Evolutionary conservation across 2,113 vertebrate genomes (phyloP).

Genomic region (Cervus canadensis): DNA sequence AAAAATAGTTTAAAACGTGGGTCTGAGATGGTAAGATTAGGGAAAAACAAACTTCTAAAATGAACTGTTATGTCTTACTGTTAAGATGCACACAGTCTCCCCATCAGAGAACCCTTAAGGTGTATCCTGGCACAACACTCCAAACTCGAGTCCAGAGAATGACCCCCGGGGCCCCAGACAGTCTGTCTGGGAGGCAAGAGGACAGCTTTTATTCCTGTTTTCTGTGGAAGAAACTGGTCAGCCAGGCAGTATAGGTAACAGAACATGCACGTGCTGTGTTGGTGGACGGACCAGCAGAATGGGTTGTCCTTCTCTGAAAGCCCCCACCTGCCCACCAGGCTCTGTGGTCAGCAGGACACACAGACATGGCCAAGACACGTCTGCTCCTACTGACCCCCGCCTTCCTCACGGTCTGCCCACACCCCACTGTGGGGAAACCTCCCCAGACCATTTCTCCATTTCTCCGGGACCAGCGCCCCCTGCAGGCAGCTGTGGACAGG

Average conservation of each 20-base stretch:
- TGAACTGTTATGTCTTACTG: neutral
- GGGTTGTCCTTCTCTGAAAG: fast-evolving
- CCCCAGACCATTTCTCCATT: neutral
- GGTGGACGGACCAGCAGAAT: fast-evolving
- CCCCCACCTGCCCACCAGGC: neutral
- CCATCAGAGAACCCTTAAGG: too few species aligned
- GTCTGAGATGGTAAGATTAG: neutral
- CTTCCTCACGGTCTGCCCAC: neutral
- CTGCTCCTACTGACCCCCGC: neutral
- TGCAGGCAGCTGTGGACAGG: neutral
- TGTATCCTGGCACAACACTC: neutral
- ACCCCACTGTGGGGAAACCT: neutral
- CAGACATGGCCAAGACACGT: fast-evolving
- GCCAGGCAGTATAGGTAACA: neutral
- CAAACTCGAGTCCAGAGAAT: neutral
- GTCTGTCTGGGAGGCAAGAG: neutral
- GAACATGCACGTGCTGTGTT: fast-evolving
- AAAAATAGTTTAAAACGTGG: neutral
- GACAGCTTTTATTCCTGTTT: neutral
- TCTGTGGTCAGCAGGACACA: neutral
- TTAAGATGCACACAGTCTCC: neutral
- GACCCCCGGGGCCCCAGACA: neutral
- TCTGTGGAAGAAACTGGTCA: neutral
- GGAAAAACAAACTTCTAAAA: neutral
- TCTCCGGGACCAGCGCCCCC: too few species aligned